These are phyloP conservation scores for Molorchus minor DNA, from an alignment of 2,888 invertebrate species.

Conservation along the genomic window DNA sequence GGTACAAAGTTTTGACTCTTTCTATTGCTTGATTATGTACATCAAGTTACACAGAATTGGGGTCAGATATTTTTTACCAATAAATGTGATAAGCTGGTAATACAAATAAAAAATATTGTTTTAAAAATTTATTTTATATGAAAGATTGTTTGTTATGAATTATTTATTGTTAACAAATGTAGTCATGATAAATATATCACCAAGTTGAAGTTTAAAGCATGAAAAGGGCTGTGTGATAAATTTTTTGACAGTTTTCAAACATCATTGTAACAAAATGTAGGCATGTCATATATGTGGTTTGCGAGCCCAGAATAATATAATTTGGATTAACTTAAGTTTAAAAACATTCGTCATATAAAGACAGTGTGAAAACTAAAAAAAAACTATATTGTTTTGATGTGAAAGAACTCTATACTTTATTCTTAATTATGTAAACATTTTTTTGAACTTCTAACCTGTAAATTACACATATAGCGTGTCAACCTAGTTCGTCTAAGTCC, in stretches of 20 bases:
- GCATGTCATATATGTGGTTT: not conserved
- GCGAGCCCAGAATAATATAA: not conserved
- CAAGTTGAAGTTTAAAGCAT: not conserved
- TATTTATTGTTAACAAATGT: not conserved
- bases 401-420: no score
- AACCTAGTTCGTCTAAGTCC: no score
- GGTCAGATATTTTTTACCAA: conserved; percentile 18
- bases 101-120: conserved; percentile 16
- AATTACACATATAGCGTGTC: no score
- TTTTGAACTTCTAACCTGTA: no score
- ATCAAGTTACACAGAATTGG: conserved; percentile 14
- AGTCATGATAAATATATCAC: not conserved
- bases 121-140: conserved; percentile 20
- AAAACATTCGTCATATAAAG: not conserved
- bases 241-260: conserved; percentile 20
- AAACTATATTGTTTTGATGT: not conserved
- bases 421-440: no score
- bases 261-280: conserved; percentile 9
- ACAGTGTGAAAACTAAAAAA: not conserved
- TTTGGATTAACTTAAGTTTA: not conserved
- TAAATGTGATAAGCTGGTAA: conserved; percentile 39
- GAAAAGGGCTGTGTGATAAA: conserved; percentile 29
- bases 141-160: conserved; percentile 9
- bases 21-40: conserved; percentile 22
- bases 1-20: conserved; percentile 26